A percentile compares a stretch with the other conserved stretches of the same genome.
Evolutionary conservation across 2,797 vertebrate species (phyloP).

Genomic region (Tauraco hartlaubi): DNA sequence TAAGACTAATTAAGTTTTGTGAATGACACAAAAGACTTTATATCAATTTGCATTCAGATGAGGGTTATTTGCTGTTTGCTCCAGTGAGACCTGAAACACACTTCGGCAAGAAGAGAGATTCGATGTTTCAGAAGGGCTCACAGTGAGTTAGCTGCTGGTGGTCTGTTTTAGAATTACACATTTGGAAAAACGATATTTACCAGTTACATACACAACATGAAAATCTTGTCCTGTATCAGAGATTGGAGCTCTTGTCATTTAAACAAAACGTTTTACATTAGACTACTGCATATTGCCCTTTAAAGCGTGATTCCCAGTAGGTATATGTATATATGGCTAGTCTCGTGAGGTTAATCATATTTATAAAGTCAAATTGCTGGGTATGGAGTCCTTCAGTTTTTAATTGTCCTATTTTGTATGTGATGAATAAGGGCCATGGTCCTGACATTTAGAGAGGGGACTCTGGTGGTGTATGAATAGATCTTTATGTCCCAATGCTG

Average conservation of each 20-base stretch:
- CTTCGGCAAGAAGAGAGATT: not conserved
- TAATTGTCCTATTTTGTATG: not conserved
- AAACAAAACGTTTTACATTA: not conserved
- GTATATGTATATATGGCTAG: not conserved
- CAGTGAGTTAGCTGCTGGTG: not conserved
- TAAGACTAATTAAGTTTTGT: conserved; percentile 27
- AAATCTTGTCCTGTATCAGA: not conserved
- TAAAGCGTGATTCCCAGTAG: not conserved
- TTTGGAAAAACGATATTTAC: not conserved
- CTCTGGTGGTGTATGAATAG: not conserved
- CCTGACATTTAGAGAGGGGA: not conserved
- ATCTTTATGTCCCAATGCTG: not conserved
- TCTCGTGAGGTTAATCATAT: not conserved
- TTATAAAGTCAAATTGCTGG: not conserved
- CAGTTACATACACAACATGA: not conserved
- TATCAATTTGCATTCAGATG: conserved; percentile 8
- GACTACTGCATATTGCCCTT: not conserved
- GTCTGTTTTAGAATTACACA: not conserved
- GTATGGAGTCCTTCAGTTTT: not conserved
- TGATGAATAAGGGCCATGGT: not conserved
- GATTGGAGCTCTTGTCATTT: not conserved
- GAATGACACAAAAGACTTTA: not conserved
- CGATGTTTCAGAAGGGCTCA: not conserved
- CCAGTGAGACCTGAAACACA: not conserved
- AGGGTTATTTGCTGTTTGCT: not conserved